A percentile compares a stretch with the other conserved stretches of the same genome.
Conservation (phyloP, 2,797 vertebrate species). For the Cossypha dichroa region DNA sequence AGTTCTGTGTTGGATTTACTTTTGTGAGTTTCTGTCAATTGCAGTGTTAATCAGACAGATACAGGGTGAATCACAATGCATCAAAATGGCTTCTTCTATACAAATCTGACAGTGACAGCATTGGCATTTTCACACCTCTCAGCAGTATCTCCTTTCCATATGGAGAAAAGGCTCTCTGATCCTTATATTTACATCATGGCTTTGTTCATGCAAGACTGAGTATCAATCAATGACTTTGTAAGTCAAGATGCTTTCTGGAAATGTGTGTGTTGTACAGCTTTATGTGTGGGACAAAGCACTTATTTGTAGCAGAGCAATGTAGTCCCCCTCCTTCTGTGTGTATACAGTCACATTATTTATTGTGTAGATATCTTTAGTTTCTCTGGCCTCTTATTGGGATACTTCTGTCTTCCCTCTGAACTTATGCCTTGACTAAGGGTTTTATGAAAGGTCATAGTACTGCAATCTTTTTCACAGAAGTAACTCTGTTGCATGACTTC, state of each 20-base stretch:
- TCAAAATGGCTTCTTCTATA: neutral
- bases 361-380: neutral
- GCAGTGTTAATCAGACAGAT: neutral
- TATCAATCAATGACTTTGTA: neutral
- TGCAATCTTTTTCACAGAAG: neutral
- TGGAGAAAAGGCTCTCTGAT: neutral
- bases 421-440: neutral
- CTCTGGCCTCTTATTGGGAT: neutral
- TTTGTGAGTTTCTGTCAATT: neutral
- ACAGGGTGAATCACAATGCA: fast-evolving
- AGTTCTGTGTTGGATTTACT: neutral
- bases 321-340: neutral
- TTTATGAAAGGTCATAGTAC: neutral
- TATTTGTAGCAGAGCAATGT: neutral
- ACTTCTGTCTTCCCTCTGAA: neutral
- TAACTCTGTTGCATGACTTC: neutral
- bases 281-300: neutral
- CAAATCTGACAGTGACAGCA: neutral
- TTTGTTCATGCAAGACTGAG: neutral
- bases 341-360: neutral
- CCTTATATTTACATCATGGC: neutral
- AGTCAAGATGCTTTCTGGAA: neutral
- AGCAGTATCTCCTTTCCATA: neutral
- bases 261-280: neutral
- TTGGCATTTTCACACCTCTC: neutral